Evolutionary conservation across 1,140 invertebrate genomes (phyloP).

Genomic region (Ptiloglossa arizonensis): DNA sequence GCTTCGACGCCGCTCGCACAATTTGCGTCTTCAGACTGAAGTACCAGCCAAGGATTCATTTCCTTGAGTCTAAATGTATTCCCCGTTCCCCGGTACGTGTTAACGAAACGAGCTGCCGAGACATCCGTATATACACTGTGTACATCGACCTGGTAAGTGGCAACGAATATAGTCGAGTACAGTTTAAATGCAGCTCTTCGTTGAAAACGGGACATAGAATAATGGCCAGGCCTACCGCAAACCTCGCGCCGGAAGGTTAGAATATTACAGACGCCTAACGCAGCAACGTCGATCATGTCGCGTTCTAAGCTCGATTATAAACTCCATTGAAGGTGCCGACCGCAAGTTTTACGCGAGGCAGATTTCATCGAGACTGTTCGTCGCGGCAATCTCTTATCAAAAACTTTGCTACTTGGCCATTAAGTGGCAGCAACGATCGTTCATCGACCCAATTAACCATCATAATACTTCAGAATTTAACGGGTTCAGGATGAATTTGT

Average conservation of each 20-base stretch:
- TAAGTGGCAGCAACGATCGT: background rate
- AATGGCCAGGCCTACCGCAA: background rate
- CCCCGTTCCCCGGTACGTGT: background rate
- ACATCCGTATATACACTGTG: slow-evolving; percentile 12
- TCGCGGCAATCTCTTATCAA: background rate
- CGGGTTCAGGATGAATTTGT: background rate
- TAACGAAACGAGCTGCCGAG: slow-evolving; percentile 46
- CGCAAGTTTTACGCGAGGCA: background rate
- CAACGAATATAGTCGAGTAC: slow-evolving; percentile 6
- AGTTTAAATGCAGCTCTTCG: slow-evolving; percentile 17
- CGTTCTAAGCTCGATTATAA: background rate
- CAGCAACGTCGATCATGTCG: slow-evolving; percentile 2
- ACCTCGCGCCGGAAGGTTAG: background rate
- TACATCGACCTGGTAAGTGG: slow-evolving; percentile 8
- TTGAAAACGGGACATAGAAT: slow-evolving; percentile 21
- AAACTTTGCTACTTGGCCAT: background rate
- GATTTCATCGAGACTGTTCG: background rate
- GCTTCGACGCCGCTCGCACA: background rate
- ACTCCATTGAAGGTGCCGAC: background rate
- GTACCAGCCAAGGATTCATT: slow-evolving; percentile 14
- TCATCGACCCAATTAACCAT: background rate
- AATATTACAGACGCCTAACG: slow-evolving; percentile 13
- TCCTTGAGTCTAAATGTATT: slow-evolving; percentile 7
- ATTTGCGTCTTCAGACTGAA: slow-evolving; percentile 11
- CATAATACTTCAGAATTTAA: background rate